Percentiles rank a stretch among this genome's conserved stretches.
phyloP scores from a whole-genome alignment of 2,888 invertebrate species.

The Tenodera sinensis region DNA sequence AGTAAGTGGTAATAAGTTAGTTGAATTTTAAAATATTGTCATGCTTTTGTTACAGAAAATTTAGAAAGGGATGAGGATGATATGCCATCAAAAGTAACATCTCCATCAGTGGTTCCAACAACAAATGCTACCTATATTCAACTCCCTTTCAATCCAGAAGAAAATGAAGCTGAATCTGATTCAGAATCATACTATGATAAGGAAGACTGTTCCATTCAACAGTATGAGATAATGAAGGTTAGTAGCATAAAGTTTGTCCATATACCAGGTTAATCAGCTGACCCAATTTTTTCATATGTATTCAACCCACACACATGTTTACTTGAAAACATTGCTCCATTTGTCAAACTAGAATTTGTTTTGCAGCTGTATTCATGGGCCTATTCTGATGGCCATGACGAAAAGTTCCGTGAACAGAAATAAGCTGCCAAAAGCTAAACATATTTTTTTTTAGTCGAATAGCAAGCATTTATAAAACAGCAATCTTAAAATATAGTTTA shows the following conservation, averaged over 20 bases:
- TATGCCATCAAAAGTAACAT: neutral
- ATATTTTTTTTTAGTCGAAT: no score
- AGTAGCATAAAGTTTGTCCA: constrained; percentile 24
- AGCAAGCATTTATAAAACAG: no score
- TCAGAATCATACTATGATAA: constrained; percentile 19
- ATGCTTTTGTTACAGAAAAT: neutral
- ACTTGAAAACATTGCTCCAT: no score
- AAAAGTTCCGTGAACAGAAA: no score
- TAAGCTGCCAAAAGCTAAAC: no score
- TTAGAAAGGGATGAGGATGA: neutral
- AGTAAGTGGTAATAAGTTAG: neutral
- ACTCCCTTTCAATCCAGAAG: neutral
- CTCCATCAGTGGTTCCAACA: neutral
- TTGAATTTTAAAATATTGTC: neutral
- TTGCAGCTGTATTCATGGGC: no score
- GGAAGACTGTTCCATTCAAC: constrained; percentile 57
- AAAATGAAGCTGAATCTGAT: constrained; percentile 18
- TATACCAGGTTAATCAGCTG: no score
- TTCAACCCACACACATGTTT: no score
- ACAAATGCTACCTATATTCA: constrained; percentile 8
- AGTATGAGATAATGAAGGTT: constrained; percentile 68
- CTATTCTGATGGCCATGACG: no score
- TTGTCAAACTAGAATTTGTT: no score
- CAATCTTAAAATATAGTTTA: no score
- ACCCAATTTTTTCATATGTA: no score